These are phyloP conservation scores for Eurois occulta DNA, from an alignment of 2,888 invertebrate genomes.

Conservation along the genomic window DNA sequence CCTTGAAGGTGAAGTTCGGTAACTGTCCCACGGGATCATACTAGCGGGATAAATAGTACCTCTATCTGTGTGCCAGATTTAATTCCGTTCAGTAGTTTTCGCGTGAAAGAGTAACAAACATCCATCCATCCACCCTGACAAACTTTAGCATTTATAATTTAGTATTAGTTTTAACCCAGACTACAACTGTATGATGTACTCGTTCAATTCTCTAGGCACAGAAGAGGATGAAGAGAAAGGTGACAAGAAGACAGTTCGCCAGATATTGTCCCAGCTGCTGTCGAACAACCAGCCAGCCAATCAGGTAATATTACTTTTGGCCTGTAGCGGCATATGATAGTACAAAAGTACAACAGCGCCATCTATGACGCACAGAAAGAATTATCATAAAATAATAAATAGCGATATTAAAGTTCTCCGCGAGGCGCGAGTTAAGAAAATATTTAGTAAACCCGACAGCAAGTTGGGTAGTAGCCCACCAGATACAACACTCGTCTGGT, in stretches of 20 bases:
- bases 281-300: conserved; percentile 87
- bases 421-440: too few species aligned
- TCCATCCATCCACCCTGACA: too few species aligned
- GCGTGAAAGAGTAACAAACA: too few species aligned
- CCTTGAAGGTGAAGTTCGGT: too few species aligned
- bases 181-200: not conserved
- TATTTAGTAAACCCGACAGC: too few species aligned
- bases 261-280: conserved; percentile 86
- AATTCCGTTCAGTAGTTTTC: too few species aligned
- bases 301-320: conserved; percentile 75
- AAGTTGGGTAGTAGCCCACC: too few species aligned
- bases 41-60: too few species aligned
- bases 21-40: too few species aligned
- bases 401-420: not conserved
- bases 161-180: not conserved
- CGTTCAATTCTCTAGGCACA: conserved; percentile 61
- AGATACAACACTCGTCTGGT: too few species aligned
- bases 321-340: not conserved
- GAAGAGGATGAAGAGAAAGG: conserved; percentile 88
- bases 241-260: conserved; percentile 88
- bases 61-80: too few species aligned
- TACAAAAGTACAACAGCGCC: not conserved
- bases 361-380: not conserved
- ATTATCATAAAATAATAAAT: not conserved
- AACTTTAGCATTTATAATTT: too few species aligned